These are phyloP conservation scores for Leuciscus waleckii DNA, from an alignment of 2,797 vertebrate species.

Conservation along the genomic window DNA sequence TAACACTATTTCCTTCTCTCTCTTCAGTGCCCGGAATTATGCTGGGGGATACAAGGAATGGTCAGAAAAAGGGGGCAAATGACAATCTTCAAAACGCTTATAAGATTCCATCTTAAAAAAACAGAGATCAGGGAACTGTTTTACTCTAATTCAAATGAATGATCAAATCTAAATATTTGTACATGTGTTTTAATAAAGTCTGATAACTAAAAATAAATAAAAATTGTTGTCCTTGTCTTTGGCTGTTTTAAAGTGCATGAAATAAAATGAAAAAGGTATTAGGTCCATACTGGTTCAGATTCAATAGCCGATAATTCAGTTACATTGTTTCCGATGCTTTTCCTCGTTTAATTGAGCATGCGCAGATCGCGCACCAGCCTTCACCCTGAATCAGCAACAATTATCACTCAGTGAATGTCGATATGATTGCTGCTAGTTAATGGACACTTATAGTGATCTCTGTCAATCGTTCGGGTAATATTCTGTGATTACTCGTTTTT, in stretches of 20 bases:
- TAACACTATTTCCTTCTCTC: conserved; percentile 5
- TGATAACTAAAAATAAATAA: not conserved
- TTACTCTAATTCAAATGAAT: not conserved
- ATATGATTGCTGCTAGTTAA: conserved; percentile 21
- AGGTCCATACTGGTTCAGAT: not conserved
- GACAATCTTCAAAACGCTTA: conserved; percentile 30
- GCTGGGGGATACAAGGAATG: conserved; percentile 78
- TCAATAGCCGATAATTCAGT: not conserved
- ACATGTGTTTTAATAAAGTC: conserved; percentile 17
- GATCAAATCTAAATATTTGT: not conserved
- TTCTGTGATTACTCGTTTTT: not conserved
- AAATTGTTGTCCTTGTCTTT: not conserved
- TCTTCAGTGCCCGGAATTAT: conserved; percentile 75
- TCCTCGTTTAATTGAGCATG: not conserved
- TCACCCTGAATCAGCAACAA: not conserved
- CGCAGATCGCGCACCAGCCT: not conserved
- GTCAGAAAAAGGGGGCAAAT: conserved; percentile 72
- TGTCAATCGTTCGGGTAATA: conserved; percentile 73
- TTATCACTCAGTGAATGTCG: not conserved
- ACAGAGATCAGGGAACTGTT: not conserved
- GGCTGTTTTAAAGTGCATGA: not conserved
- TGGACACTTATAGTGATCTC: conserved; percentile 68
- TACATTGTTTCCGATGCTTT: not conserved
- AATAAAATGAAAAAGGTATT: not conserved
- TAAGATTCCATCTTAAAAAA: not conserved